Base-by-base conservation (phyloP, 2,113 vertebrate species). In the Rhagologus leucostigma region DNA sequence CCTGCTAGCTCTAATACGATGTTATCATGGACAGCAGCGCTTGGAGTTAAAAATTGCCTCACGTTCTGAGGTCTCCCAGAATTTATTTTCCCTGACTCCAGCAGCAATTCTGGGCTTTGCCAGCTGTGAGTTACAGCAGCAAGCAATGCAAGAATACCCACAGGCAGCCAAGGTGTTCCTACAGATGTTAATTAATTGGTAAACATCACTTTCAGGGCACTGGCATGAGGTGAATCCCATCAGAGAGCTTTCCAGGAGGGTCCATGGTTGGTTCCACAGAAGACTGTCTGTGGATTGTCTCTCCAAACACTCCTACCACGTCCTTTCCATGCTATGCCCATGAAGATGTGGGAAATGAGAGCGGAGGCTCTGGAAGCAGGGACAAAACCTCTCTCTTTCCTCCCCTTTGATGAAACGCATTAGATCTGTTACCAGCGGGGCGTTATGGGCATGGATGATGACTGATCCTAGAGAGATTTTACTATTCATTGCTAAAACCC, bases 1-100 rank as follows among this genome's bases (percentile, higher is more conserved):
- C 64, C 77, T 89, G 52, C 69, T 78, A 33, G 26, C 7, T 79
- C 62, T 79, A 68, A 71, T 87, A 76, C 81, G 76, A 82, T 93
- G n/a, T 64, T 96, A 57, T 56, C 87, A 37, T 2, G 44, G 57
- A 71, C 70, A 87, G 73, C 84, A 92, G 56, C 0, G 3, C 52
- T 78, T 13, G 44, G 37, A 82, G 56, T 76, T 91, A 74, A 91
- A 84, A 82, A 71, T 4, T 78, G 76, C 56, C 60, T 60, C n/a
- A 41, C 4, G 4, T 59, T 84, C 84, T 93, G 91, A 71, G 41
- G 39, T 91, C 89, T 89, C 64, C 23, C 76, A 76, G 77, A 49
- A 84, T 26, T 46, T 37, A 11, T 76, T 95, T 84, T 65, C 81
- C 86, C 65, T 4, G 1, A n/a, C n/a, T 81, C 33, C 86, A 93